Evolutionary conservation across 1,140 invertebrate species (phyloP), one percentile per base, ranked within the genome.

Genomic region (Euura lappo): DNA sequence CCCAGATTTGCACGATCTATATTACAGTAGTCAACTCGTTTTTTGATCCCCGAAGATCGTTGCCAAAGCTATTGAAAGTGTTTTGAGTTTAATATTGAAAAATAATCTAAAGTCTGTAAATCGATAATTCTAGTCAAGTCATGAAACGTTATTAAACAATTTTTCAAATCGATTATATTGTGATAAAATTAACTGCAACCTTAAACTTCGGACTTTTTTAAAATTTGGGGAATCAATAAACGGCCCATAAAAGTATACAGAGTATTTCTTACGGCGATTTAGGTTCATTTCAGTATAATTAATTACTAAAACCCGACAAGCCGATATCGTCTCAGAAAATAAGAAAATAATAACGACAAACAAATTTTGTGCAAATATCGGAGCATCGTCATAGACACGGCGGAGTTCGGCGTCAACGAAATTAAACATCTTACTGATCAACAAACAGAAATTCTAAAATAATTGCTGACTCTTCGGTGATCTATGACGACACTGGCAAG

Each of bases 371-470:
- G 10, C 66, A 0, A 60, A 10, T n/a, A 0, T 68, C 66, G 28
- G 44, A 60, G 13, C 44, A 68, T 68, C 66, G 66, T 11, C 13
- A 68, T 10, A 10, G 66, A 68, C 66, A 42, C 42, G 42, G 11
- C 69, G 4, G 45, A 70, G 28, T 7, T 68, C 69, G 13, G 74
- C 6, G 70, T 78, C 74, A 83, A 85, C 80, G 82, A 83, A 84
- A 85, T 83, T 83, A 83, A 83, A 83, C 73, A 83, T 82, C 83
- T 77, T 78, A 83, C 79, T 74, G 65, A 69, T 79, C 77, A 84
- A 85, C 79, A 82, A 85, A 83, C 81, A 82, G 75, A 82, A 79
- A 78, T 76, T 64, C 68, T 79, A 79, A 81, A 83, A 79, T 79
- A 76, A 10, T 64, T 68, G 66, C 66, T 68, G 8, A 6, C 51